phyloP scores from a whole-genome alignment of 2,113 vertebrate species.

The Thamnophis sirtalis region DNA sequence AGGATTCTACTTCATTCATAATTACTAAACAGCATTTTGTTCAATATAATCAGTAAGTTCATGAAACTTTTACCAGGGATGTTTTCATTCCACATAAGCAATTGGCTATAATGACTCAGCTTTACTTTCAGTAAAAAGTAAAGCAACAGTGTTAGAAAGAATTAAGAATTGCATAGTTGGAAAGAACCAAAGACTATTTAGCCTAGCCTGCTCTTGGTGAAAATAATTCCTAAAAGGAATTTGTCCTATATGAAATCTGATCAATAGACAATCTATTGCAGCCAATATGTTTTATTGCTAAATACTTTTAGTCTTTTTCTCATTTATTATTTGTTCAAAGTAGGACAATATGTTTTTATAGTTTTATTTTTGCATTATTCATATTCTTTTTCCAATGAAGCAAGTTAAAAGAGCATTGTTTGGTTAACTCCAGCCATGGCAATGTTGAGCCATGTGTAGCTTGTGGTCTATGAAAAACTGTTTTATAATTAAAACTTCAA shows the following conservation, averaged over 20 bases:
- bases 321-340: background rate
- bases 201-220: background rate
- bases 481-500: background rate
- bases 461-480: background rate
- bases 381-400: background rate
- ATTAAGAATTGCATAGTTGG: background rate
- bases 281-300: background rate
- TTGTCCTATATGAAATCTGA: background rate
- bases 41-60: conserved; percentile 32
- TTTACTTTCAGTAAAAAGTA: no score
- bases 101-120: conserved; percentile 53
- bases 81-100: conserved; percentile 44
- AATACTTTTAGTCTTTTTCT: background rate
- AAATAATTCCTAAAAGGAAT: no score
- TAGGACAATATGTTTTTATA: background rate
- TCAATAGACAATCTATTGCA: background rate
- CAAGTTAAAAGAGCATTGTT: background rate
- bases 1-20: conserved; percentile 52
- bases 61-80: conserved; percentile 46
- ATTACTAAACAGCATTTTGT: conserved; percentile 39
- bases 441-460: no score
- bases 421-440: background rate
- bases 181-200: background rate
- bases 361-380: background rate
- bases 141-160: background rate